Evolutionary conservation across 2,113 vertebrate species (phyloP).

Genomic region (Pelobates fuscus): DNA sequence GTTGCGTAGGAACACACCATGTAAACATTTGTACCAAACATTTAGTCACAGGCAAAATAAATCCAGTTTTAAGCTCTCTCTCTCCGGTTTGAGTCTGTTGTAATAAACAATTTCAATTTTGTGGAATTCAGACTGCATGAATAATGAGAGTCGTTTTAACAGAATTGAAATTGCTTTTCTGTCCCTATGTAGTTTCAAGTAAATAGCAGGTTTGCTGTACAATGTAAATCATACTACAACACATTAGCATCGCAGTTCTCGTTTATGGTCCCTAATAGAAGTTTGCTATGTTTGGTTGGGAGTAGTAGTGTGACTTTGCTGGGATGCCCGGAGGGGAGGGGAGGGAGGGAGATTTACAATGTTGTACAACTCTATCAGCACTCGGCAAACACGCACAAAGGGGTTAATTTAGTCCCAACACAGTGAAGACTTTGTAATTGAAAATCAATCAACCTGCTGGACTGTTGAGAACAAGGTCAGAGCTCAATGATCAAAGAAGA

Average conservation of each 20-base stretch:
- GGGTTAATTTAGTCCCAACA: conserved; percentile 49
- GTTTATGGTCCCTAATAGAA: conserved; percentile 1
- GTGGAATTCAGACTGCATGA: neutral
- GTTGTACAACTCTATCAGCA: conserved; percentile 25
- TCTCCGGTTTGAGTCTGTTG: neutral
- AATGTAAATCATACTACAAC: no score
- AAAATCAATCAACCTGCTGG: conserved; percentile 57
- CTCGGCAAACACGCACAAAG: neutral
- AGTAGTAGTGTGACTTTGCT: conserved; percentile 5
- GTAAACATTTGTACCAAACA: neutral
- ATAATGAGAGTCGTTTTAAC: neutral
- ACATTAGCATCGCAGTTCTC: no score
- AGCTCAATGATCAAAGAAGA: conserved; percentile 56
- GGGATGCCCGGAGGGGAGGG: conserved; percentile 18
- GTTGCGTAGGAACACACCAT: neutral
- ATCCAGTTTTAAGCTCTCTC: neutral
- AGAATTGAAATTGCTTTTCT: neutral
- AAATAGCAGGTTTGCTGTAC: no score
- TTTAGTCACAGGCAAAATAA: neutral
- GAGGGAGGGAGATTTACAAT: conserved; percentile 5
- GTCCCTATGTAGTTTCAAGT: neutral
- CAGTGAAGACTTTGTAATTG: conserved; percentile 51
- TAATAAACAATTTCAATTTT: conserved; percentile 14
- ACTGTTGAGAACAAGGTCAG: conserved; percentile 53
- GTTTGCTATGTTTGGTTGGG: conserved; percentile 8